Evolutionary conservation across 2,888 invertebrate genomes (phyloP), one percentile per base, ranked within the genome.

Genomic region (Callyntrura guangdongensis): DNA sequence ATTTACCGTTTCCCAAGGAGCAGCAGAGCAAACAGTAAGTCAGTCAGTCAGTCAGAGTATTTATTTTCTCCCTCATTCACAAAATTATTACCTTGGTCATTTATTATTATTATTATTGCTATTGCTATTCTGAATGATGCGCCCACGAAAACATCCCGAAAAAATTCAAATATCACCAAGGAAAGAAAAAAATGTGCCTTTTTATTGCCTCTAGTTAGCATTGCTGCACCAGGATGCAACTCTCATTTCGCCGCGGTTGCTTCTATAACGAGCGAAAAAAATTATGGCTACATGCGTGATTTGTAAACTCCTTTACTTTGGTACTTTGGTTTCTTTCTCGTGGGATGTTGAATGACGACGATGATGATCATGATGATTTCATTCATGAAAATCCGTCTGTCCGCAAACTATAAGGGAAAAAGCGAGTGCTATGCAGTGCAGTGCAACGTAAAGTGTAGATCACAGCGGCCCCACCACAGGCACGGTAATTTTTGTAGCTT

Each of bases 141-240:
- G 89, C 89, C 89, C 89, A 89, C 89, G 89, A 89, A 89, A 89
- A 89, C 89, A 89, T 36, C 36, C 36, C 72, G 87, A 79, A 64
- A 87, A 22, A 69, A 67, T 53, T 25, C 3, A 47, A 61, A 47
- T 22, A 64, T 14, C 14, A 14, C 9, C 25, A 36, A 81, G 22
- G 36, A 4, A 12, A 17, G 11, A 82, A 82, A 47, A n/a, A 82
- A 64, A 64, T 49, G 17, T n/a, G 36, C 3, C 36, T 36, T 36
- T 36, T 67, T 22, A 45, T 69, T 81, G 69, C 83, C 74, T 36
- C 36, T 88, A 72, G 64, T 82, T 88, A 82, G 89, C 74, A 89
- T 74, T 89, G 83, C 83, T 89, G 83, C 83, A 89, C 89, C 89
- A 89, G 89, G 89, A 89, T 89, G 89, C 89, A 89, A 36, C 61